A percentile compares a stretch with the other conserved stretches of the same genome.
These are phyloP conservation scores for Leptarthrus brevirostris DNA, from an alignment of 2,888 invertebrate genomes.

Conservation along the genomic window DNA sequence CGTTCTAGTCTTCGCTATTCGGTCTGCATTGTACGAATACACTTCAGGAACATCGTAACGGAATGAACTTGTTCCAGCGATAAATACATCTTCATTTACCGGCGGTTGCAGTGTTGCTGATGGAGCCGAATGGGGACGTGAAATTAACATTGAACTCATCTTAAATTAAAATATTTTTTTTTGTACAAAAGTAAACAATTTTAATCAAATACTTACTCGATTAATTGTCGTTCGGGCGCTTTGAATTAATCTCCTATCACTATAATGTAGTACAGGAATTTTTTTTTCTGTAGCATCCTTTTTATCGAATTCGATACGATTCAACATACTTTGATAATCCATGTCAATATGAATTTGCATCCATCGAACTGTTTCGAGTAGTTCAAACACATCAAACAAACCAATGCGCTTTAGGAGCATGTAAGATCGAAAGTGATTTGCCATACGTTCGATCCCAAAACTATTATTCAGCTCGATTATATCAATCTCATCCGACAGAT, in stretches of 20 bases:
- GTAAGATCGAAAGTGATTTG: constrained; percentile 56
- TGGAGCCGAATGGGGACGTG: neutral
- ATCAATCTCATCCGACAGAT: constrained; percentile 59
- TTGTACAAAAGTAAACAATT: no score
- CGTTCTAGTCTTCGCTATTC: no score
- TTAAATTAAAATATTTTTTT: neutral
- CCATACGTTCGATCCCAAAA: constrained; percentile 60
- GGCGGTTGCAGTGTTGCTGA: no score
- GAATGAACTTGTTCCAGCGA: no score
- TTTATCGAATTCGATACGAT: constrained; percentile 26
- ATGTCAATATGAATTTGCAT: neutral
- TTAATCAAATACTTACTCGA: neutral
- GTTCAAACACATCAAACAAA: neutral
- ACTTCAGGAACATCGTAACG: no score
- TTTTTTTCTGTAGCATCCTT: neutral
- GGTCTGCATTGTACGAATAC: no score
- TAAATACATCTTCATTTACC: no score
- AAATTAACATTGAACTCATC: neutral
- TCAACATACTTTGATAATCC: neutral
- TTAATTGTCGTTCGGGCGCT: neutral
- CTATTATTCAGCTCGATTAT: constrained; percentile 63
- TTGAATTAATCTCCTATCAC: neutral
- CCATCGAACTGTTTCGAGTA: neutral
- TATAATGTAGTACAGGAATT: neutral
- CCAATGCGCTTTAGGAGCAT: constrained; percentile 18